A percentile compares a stretch with the other conserved stretches of the same genome.
phyloP scores from a whole-genome alignment of 2,113 vertebrate genomes.

The Cyrtonyx montezumae region DNA sequence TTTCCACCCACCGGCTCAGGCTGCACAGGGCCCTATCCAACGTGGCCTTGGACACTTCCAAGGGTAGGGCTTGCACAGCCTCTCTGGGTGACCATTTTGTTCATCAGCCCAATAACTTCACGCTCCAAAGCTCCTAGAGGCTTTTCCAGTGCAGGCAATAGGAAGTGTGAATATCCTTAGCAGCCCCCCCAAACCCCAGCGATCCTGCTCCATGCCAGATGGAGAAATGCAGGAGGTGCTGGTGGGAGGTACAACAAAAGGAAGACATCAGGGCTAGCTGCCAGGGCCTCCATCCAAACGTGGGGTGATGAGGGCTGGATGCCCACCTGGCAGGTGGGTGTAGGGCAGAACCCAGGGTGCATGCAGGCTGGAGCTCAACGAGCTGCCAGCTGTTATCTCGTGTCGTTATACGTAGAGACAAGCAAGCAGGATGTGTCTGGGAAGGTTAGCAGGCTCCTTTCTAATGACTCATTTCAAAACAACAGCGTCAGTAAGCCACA shows the following conservation, averaged over 20 bases:
- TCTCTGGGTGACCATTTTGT: too few species aligned
- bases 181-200: not conserved
- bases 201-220: not conserved
- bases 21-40: too few species aligned
- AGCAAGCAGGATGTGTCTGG: not conserved
- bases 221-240: not conserved
- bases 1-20: too few species aligned
- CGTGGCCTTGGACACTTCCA: too few species aligned
- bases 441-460: not conserved
- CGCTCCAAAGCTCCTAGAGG: not conserved
- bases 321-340: not conserved
- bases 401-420: not conserved
- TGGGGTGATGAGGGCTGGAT: not conserved
- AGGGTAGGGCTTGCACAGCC: too few species aligned
- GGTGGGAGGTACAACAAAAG: not conserved
- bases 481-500: conserved; percentile 33
- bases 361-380: not conserved
- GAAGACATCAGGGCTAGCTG: not conserved
- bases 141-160: not conserved
- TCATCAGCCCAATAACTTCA: not conserved
- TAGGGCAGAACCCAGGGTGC: accelerated
- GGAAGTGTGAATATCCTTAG: not conserved
- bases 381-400: not conserved
- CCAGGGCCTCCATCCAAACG: not conserved
- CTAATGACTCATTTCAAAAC: conserved; percentile 37